phyloP scores from a whole-genome alignment of 1,140 invertebrate genomes.

The Zaprionus inermis region DNA sequence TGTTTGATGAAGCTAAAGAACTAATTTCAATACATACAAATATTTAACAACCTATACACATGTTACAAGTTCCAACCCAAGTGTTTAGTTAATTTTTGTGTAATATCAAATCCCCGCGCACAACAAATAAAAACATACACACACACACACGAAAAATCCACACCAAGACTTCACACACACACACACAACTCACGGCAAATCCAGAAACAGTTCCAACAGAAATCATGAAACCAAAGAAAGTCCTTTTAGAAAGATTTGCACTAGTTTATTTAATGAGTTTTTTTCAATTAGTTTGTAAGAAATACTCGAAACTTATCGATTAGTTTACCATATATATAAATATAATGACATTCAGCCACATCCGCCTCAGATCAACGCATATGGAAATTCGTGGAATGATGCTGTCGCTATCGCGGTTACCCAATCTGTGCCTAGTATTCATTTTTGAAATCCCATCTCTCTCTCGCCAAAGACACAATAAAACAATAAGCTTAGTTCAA shows the following conservation, averaged over 20 bases:
- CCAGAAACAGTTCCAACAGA: constrained; percentile 12
- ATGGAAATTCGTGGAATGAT: constrained; percentile 83
- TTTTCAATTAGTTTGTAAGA: constrained; percentile 38
- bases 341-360: constrained; percentile 26
- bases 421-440: constrained; percentile 83
- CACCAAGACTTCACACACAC: not conserved
- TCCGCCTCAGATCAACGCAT: constrained; percentile 56
- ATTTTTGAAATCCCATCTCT: constrained; percentile 62
- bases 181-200: constrained; percentile 26
- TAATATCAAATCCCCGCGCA: constrained; percentile 62
- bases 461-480: constrained; percentile 33
- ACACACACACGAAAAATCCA: constrained; percentile 15
- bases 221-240: not conserved
- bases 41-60: constrained; percentile 81
- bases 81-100: constrained; percentile 52
- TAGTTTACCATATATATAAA: constrained; percentile 5
- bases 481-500: constrained; percentile 46
- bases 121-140: constrained; percentile 41
- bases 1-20: constrained; percentile 53
- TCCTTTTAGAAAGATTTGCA: constrained; percentile 7
- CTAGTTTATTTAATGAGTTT: constrained; percentile 22
- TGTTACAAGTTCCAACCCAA: constrained; percentile 66
- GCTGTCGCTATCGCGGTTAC: constrained; percentile 84
- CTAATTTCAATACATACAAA: constrained; percentile 48
- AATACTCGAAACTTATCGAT: constrained; percentile 17